Evolutionary conservation across 2,797 vertebrate genomes (phyloP).

Genomic region (Hydrophis major): DNA sequence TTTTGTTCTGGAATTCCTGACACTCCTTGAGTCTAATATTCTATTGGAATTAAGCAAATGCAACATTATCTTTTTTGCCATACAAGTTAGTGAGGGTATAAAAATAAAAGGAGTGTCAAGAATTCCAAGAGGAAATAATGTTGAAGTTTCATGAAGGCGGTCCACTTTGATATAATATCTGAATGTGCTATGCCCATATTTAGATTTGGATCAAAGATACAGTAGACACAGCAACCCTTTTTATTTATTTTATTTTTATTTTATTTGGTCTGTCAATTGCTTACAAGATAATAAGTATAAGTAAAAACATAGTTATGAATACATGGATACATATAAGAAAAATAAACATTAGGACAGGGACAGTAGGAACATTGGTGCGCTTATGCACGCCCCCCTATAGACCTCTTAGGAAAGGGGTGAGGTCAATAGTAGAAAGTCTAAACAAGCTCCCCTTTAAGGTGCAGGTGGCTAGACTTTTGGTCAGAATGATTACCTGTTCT

Average conservation of each 20-base stretch:
- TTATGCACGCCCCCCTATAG: no score
- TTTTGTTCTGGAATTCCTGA: not conserved
- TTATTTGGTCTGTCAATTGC: no score
- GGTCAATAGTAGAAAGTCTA: not conserved
- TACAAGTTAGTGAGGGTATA: not conserved
- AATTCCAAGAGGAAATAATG: constrained; percentile 12
- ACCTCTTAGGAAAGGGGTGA: no score
- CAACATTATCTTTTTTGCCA: not conserved
- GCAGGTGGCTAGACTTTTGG: not conserved
- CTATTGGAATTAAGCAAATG: not conserved
- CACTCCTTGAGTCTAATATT: constrained; percentile 11
- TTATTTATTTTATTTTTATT: no score
- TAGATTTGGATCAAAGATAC: not conserved
- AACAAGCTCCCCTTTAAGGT: not conserved
- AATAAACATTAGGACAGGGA: no score
- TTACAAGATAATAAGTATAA: no score
- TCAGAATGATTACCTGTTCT: not conserved
- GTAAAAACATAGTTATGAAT: no score
- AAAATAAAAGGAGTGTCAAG: constrained; percentile 5
- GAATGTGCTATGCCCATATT: not conserved
- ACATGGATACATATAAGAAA: no score
- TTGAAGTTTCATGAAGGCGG: not conserved
- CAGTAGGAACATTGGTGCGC: no score
- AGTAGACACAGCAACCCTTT: not conserved
- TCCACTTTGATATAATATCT: not conserved